Conservation (phyloP, 2,888 invertebrate genomes). For the Eretmocerus hayati region DNA sequence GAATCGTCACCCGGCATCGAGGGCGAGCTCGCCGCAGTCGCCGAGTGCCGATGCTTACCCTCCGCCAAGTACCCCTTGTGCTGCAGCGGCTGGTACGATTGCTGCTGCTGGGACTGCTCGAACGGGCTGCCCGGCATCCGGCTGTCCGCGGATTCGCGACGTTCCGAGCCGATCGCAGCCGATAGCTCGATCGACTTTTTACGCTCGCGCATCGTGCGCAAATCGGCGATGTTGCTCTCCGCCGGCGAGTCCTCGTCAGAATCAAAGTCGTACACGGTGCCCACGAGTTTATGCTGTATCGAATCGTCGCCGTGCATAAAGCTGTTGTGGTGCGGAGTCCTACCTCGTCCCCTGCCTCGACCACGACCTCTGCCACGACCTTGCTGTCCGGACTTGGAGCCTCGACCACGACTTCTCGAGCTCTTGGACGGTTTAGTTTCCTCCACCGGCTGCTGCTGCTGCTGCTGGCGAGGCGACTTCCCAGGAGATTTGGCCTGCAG, state of each 20-base stretch:
- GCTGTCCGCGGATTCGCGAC: conserved; percentile 26
- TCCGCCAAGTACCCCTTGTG: conserved; percentile 34
- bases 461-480: conserved; percentile 49
- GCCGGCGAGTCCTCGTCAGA: conserved; percentile 76
- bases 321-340: conserved; percentile 29
- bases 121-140: conserved; percentile 18
- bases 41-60: conserved; percentile 24
- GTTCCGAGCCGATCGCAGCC: conserved; percentile 30
- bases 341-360: conserved; percentile 46
- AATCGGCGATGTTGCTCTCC: conserved; percentile 65
- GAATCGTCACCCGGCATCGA: conserved; percentile 29
- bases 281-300: conserved; percentile 72
- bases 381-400: conserved; percentile 39
- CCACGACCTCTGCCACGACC: conserved; percentile 39
- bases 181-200: conserved; percentile 54
- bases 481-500: conserved; percentile 61
- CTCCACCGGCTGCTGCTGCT: conserved; percentile 35
- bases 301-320: conserved; percentile 56
- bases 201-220: conserved; percentile 72
- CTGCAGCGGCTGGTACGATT: conserved; percentile 25
- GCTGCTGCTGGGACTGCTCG: no score
- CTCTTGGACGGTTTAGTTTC: conserved; percentile 29
- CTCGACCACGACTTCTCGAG: conserved; percentile 49
- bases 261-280: conserved; percentile 81
- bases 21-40: conserved; percentile 32